Conservation (phyloP, 2,888 invertebrate genomes). For the Drosophila buzzatii region DNA sequence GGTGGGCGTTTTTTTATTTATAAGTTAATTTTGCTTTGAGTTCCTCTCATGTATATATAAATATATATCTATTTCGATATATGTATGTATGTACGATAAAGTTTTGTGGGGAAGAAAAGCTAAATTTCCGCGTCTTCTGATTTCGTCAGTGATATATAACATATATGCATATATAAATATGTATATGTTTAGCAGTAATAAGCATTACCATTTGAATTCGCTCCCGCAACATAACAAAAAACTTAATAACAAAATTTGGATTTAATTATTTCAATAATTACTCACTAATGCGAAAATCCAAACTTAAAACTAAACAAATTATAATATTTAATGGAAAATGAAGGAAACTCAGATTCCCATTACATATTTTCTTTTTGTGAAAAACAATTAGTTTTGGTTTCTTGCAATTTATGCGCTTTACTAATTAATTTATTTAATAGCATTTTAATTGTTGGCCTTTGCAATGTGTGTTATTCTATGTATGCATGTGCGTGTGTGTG, state of each 20-base stretch:
- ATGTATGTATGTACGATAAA: slow-evolving; percentile 10
- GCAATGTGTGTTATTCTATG: slow-evolving; percentile 21
- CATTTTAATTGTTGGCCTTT: slow-evolving; percentile 40
- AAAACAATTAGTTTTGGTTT: slow-evolving; percentile 21
- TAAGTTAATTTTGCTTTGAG: slow-evolving; percentile 34
- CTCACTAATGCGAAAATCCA: slow-evolving; percentile 45
- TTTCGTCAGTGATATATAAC: slow-evolving; percentile 9
- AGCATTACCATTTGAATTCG: slow-evolving; percentile 57
- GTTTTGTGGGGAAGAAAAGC: slow-evolving; percentile 11
- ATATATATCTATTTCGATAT: not conserved
- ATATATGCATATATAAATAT: not conserved
- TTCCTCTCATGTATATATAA: slow-evolving; percentile 29
- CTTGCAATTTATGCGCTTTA: slow-evolving; percentile 35
- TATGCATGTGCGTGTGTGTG: not conserved
- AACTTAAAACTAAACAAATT: slow-evolving; percentile 33
- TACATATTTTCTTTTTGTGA: not conserved
- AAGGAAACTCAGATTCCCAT: not conserved
- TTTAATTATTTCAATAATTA: slow-evolving; percentile 27
- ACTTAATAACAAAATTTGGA: slow-evolving; percentile 43
- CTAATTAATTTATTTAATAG: slow-evolving; percentile 69
- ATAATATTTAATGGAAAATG: slow-evolving; percentile 7
- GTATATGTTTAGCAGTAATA: slow-evolving; percentile 25
- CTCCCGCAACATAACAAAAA: slow-evolving; percentile 65
- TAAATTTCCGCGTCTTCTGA: slow-evolving; percentile 19
- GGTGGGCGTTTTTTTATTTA: slow-evolving; percentile 68